Evolutionary conservation across 2,113 vertebrate species (phyloP).

Genomic region (Zootoca vivipara): DNA sequence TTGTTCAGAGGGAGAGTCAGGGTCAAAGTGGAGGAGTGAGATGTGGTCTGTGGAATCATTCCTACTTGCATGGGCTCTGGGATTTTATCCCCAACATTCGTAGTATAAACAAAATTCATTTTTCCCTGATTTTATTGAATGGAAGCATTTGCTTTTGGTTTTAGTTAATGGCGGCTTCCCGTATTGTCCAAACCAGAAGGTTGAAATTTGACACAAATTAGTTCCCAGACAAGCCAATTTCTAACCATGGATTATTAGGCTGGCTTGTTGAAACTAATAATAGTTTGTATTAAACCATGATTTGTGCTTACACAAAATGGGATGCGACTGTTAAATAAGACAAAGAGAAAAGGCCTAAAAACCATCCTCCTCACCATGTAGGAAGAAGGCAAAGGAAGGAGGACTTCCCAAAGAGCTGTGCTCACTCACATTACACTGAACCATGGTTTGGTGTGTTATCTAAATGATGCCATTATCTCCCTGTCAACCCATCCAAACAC

Average conservation of each 20-base stretch:
- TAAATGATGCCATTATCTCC: neutral
- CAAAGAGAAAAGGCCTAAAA: too few relatives aligned
- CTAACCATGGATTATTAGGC: neutral
- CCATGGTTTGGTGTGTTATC: neutral
- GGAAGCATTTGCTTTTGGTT: too few relatives aligned
- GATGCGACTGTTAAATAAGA: neutral
- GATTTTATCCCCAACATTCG: neutral
- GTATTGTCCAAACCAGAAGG: too few relatives aligned
- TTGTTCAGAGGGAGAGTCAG: too few relatives aligned
- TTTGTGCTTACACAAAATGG: neutral
- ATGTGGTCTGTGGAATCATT: neutral
- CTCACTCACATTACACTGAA: neutral
- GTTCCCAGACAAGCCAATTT: neutral
- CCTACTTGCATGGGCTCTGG: neutral
- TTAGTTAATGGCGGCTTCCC: too few relatives aligned
- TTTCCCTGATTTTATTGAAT: neutral
- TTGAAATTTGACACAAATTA: neutral
- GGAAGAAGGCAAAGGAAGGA: too few relatives aligned
- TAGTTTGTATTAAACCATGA: too few relatives aligned
- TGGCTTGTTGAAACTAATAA: neutral
- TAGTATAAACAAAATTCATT: neutral
- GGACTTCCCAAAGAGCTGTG: too few relatives aligned
- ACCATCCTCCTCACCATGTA: too few relatives aligned
- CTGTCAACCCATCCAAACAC: neutral
- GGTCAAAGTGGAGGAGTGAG: neutral